These are phyloP conservation scores for Torymus auratus DNA, from an alignment of 2,888 invertebrate species.

Conservation along the genomic window DNA sequence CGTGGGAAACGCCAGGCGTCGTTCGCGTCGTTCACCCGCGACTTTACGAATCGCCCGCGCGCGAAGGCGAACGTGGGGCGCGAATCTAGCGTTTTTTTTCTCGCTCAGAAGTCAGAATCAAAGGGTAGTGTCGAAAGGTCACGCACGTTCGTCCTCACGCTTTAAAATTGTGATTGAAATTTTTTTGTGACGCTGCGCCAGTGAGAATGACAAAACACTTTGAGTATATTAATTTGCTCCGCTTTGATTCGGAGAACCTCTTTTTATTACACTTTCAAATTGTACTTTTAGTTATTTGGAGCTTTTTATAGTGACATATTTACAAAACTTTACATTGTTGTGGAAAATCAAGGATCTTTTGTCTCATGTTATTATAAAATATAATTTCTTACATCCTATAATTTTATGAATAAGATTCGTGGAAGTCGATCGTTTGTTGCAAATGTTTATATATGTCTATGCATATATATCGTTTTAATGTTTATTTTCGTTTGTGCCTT, in stretches of 20 bases:
- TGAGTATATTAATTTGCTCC: not conserved
- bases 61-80: no score
- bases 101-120: no score
- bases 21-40: constrained; percentile 27
- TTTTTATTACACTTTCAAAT: not conserved
- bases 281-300: constrained; percentile 8
- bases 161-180: no score
- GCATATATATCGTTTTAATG: constrained; percentile 53
- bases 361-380: constrained; percentile 54
- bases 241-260: not conserved
- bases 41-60: constrained; percentile 26
- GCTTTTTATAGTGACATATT: constrained; percentile 42
- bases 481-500: constrained; percentile 52
- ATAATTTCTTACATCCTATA: constrained; percentile 56
- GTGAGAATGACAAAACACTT: no score
- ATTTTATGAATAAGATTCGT: constrained; percentile 39
- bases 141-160: no score
- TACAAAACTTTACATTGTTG: constrained; percentile 42
- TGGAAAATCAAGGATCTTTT: constrained; percentile 36
- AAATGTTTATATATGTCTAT: constrained; percentile 40
- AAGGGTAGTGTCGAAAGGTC: no score
- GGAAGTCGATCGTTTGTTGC: constrained; percentile 31
- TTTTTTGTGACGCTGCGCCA: no score
- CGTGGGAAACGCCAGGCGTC: constrained; percentile 57
- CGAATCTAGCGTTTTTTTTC: no score